Base-by-base conservation (phyloP, 2,888 invertebrate genomes). In the Polymixis flavicincta region DNA sequence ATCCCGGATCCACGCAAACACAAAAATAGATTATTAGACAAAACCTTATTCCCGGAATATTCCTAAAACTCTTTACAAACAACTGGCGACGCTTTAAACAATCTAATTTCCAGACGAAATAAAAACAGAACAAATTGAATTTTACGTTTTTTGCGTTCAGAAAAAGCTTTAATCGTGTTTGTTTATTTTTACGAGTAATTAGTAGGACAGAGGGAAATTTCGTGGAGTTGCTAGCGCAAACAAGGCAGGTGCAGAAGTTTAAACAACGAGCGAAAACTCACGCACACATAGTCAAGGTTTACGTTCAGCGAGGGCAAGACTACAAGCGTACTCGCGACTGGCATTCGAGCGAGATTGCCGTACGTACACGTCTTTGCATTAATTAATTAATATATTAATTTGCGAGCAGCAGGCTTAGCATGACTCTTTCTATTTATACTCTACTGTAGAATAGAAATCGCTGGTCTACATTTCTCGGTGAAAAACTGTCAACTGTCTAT, bases 171-270 rank as follows among this genome's bases (percentile, higher is more conserved):
- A 78, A 84, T 80, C 76, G 68, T 80, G 82, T 88, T 89, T 87
- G 87, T 88, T 91, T 89, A 86, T 88, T 90, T 90, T 84, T 84
- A 70, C 74, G 80, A 85, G 85, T 87, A 90, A 89, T 89, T 89
- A 88, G 87, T 86, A 79, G 83, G 80, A 84, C 79, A 76, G 84
- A 76, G 83, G 77, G 74, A 81, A 79, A 75, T 82, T 83, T 78
- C 63, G 73, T 74, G 64, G 69, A 75, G 74, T 78, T 70, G 45
- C 22, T 37, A 8, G 28, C 14, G 13, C 52, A 2, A 37, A 25
- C 14, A 9, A 60, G 22, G 19, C 28, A 11, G 0, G 6, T 25
- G 7, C 60, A 77, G 60, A 77, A 76, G 69, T 14, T 60, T 22
- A 67, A 14, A 7, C 2, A 67, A 9, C 1, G 1, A 28, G 11